phyloP scores from a whole-genome alignment of 2,113 vertebrate genomes.

The Bos taurus region DNA sequence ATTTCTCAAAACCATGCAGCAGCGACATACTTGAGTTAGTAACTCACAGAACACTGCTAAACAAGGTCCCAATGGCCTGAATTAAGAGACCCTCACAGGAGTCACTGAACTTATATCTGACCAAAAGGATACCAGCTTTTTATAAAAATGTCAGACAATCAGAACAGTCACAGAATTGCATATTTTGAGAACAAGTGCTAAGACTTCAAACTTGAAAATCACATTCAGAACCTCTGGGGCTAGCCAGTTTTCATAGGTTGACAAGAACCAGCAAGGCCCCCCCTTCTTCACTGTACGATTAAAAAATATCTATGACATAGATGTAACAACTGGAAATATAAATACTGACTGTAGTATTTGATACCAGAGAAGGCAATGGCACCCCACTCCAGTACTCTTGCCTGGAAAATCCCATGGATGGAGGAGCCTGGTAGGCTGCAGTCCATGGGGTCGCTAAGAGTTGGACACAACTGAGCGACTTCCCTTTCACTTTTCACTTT shows the following conservation, averaged over 20 bases:
- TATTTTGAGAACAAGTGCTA: not conserved
- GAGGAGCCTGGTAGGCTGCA: too few species aligned
- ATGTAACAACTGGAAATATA: not conserved
- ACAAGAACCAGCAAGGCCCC: not conserved
- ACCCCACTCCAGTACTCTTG: too few species aligned
- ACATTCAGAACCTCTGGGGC: not conserved
- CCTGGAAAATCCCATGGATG: too few species aligned
- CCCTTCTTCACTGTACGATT: not conserved
- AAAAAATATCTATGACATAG: not conserved
- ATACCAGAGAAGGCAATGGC: not conserved
- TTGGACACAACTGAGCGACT: too few species aligned
- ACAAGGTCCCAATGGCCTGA: not conserved
- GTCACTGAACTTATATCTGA: not conserved
- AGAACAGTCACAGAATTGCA: not conserved
- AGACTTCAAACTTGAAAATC: not conserved
- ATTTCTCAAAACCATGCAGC: not conserved
- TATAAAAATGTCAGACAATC: not conserved
- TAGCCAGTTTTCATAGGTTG: not conserved
- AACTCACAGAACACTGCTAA: not conserved
- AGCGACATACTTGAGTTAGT: fast-evolving
- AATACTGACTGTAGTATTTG: not conserved
- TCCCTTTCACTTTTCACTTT: too few species aligned
- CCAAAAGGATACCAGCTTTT: not conserved
- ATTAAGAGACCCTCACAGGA: not conserved
- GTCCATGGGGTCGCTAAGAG: too few species aligned